A percentile compares a stretch with the other conserved stretches of the same genome.
Conservation (phyloP, 2,888 invertebrate genomes). For the Callyntrura sp. region DNA sequence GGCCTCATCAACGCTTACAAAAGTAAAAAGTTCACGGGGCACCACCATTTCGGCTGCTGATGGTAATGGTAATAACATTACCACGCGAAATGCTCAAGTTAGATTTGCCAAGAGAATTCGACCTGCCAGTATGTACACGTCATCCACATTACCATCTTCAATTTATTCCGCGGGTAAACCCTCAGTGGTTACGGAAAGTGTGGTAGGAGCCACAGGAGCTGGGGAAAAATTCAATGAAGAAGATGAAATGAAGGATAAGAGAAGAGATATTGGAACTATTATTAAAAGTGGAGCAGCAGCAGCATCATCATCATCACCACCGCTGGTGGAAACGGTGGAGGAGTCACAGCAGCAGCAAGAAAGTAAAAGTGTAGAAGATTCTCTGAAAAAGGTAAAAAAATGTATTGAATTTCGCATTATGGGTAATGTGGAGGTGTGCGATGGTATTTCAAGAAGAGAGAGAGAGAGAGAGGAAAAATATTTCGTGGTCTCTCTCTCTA, state of each 20-base stretch:
- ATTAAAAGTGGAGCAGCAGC: slow-evolving; percentile 16
- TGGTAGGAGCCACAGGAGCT: not conserved
- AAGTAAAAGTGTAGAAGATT: not conserved
- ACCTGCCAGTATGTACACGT: slow-evolving; percentile 58
- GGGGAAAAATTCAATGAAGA: slow-evolving; percentile 56
- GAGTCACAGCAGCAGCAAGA: slow-evolving; percentile 13
- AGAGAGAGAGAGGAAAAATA: too few relatives aligned
- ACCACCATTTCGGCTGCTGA: not conserved
- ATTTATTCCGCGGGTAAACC: slow-evolving; percentile 36
- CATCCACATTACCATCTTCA: slow-evolving; percentile 34
- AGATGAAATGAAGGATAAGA: slow-evolving; percentile 32
- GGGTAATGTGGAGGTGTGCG: too few relatives aligned
- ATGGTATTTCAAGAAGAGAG: not conserved
- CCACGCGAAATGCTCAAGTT: slow-evolving; percentile 44
- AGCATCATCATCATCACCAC: too few relatives aligned
- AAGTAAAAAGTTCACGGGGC: not conserved
- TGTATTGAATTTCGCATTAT: slow-evolving; percentile 35
- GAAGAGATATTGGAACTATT: slow-evolving; percentile 37
- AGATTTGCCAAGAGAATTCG: slow-evolving; percentile 57
- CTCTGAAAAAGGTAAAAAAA: slow-evolving; percentile 58
- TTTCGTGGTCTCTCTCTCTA: not conserved
- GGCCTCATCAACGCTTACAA: slow-evolving; percentile 35
- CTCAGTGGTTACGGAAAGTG: not conserved
- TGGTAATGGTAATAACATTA: slow-evolving; percentile 19
- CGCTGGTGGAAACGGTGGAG: slow-evolving; percentile 1